Conservation (phyloP, 2,888 invertebrate species). For the Onchidella celtica region DNA sequence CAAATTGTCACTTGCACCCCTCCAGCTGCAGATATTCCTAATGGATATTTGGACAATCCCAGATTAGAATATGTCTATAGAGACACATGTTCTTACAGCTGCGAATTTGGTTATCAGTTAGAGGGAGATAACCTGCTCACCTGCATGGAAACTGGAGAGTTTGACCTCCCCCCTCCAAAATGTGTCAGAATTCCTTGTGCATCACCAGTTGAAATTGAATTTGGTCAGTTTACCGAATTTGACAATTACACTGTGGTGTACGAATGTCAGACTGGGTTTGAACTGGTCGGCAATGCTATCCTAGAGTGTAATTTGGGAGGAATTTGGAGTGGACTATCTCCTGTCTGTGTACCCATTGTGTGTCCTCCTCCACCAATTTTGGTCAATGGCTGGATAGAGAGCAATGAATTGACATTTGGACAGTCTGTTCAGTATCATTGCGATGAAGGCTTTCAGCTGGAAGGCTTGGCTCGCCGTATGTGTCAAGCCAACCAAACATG, state of each 20-base stretch:
- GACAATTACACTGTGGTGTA: slow-evolving; percentile 80
- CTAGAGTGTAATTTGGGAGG: slow-evolving; percentile 63
- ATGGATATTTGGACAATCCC: slow-evolving; percentile 46
- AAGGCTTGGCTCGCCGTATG: slow-evolving; percentile 90
- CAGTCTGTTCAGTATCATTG: slow-evolving; percentile 72
- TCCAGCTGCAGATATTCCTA: slow-evolving; percentile 49
- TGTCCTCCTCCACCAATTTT: slow-evolving; percentile 64
- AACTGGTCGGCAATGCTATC: slow-evolving; percentile 55
- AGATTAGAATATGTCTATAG: slow-evolving; percentile 29
- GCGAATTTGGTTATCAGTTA: slow-evolving; percentile 56
- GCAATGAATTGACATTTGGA: slow-evolving; percentile 63
- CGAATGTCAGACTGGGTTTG: slow-evolving; percentile 80
- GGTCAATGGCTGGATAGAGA: slow-evolving; percentile 58
- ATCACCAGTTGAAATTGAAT: slow-evolving; percentile 42
- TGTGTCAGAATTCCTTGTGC: slow-evolving; percentile 58
- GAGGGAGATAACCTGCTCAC: slow-evolving; percentile 49
- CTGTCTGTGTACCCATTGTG: slow-evolving; percentile 72
- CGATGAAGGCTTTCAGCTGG: slow-evolving; percentile 86
- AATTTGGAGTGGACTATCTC: slow-evolving; percentile 72
- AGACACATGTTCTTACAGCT: slow-evolving; percentile 42
- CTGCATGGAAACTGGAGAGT: slow-evolving; percentile 59
- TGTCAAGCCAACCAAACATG: slow-evolving; percentile 77
- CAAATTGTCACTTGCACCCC: slow-evolving; percentile 58
- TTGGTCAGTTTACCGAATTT: slow-evolving; percentile 54
- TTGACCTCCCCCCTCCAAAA: slow-evolving; percentile 59